These are phyloP conservation scores for Fregetta grallaria DNA, from an alignment of 2,113 vertebrate species.

Conservation along the genomic window DNA sequence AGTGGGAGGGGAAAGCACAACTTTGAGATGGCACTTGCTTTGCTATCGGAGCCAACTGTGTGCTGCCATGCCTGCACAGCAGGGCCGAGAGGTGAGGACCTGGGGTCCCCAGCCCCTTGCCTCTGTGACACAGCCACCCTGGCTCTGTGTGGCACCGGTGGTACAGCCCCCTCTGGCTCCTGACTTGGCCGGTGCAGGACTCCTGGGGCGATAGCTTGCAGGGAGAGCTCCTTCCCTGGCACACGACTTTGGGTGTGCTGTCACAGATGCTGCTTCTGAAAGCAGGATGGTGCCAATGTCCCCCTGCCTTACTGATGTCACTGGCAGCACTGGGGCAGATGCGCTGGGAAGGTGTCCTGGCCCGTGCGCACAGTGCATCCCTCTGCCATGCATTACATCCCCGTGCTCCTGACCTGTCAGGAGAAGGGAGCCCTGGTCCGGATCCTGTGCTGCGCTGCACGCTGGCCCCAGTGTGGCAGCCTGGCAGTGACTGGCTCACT, in stretches of 20 bases:
- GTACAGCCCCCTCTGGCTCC: background rate
- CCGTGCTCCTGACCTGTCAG: background rate
- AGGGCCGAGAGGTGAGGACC: accelerated
- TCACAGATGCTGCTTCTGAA: background rate
- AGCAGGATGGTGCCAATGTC: background rate
- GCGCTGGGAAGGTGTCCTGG: background rate
- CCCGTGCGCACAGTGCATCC: accelerated
- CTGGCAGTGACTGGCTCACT: background rate
- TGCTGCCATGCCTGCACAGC: background rate
- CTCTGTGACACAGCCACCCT: background rate
- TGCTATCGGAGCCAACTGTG: background rate
- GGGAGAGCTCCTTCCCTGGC: background rate
- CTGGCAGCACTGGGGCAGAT: background rate
- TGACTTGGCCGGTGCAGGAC: background rate
- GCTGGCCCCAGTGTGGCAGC: accelerated
- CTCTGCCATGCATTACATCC: background rate
- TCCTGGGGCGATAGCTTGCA: background rate
- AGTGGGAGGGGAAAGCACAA: background rate
- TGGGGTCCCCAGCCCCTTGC: background rate
- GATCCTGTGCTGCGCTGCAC: background rate
- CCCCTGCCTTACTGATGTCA: background rate
- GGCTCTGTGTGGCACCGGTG: accelerated
- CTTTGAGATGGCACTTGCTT: background rate
- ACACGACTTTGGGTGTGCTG: background rate
- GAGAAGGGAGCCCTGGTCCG: background rate